Evolutionary conservation across 2,113 vertebrate genomes (phyloP).

Genomic region (Crotophaga sulcirostris): DNA sequence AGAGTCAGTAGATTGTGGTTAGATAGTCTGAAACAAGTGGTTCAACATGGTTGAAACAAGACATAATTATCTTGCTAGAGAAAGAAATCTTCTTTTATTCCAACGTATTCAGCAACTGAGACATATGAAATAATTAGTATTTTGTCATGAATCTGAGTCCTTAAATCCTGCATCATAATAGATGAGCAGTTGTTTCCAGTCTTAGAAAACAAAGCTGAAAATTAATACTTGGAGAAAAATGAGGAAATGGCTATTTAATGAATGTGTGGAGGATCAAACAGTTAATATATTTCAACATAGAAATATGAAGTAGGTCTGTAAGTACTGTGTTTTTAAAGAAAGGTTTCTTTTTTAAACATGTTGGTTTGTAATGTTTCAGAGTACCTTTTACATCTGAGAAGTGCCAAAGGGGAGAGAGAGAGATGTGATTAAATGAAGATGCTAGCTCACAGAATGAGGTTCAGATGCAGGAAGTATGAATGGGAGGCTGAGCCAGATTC

Average conservation of each 20-base stretch:
- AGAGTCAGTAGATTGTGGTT: not conserved
- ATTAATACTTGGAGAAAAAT: not conserved
- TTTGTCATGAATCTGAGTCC: not conserved
- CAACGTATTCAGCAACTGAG: not conserved
- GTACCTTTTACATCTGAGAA: slow-evolving; percentile 15
- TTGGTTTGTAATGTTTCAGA: slow-evolving; percentile 13
- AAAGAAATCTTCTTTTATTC: not conserved
- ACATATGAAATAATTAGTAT: not conserved
- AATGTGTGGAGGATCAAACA: not conserved
- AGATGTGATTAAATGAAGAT: slow-evolving; percentile 5
- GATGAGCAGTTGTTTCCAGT: not conserved
- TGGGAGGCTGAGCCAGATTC: slow-evolving; percentile 33
- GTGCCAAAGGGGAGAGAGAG: not conserved
- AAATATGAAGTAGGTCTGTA: not conserved
- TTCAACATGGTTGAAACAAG: not conserved
- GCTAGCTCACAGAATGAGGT: slow-evolving; percentile 42
- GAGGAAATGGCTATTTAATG: not conserved
- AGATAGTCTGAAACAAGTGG: not conserved
- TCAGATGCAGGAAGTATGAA: slow-evolving; percentile 55
- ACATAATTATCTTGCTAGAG: not conserved
- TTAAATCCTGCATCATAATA: not conserved
- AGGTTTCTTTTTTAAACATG: not conserved
- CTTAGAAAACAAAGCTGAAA: not conserved
- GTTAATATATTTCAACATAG: not conserved
- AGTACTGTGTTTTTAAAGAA: not conserved